Evolutionary conservation across 2,888 invertebrate genomes (phyloP).

Genomic region (Drosophila picticornis): DNA sequence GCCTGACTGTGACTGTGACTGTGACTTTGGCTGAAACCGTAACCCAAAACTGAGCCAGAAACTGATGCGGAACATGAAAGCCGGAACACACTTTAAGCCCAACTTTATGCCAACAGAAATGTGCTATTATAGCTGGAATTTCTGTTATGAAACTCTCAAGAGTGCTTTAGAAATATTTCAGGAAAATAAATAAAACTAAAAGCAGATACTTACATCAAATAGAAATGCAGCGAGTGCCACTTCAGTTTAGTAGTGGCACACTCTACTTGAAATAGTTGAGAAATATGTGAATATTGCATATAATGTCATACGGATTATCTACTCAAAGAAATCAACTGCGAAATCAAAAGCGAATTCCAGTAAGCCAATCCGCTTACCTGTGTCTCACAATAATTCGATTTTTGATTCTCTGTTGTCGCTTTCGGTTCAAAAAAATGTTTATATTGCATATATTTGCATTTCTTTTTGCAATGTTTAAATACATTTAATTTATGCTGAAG

Average conservation of each 20-base stretch:
- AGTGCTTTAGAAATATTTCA: constrained; percentile 2
- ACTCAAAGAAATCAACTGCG: neutral
- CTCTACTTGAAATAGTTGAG: neutral
- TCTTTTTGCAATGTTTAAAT: neutral
- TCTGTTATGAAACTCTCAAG: constrained; percentile 18
- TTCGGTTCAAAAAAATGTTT: neutral
- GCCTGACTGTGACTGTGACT: constrained; percentile 19
- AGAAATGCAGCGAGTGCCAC: neutral
- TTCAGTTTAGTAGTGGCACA: neutral
- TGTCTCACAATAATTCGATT: neutral
- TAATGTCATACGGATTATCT: neutral
- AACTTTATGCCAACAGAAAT: constrained; percentile 20
- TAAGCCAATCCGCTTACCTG: neutral
- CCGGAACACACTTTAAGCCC: constrained; percentile 18
- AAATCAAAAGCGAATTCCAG: neutral
- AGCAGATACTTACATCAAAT: neutral
- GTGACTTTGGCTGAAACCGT: constrained; percentile 11
- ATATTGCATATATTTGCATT: neutral
- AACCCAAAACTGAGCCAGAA: constrained; percentile 6
- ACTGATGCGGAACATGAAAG: constrained; percentile 13
- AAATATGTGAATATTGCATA: neutral
- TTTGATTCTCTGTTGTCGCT: neutral
- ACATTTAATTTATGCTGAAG: neutral
- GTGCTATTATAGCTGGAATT: neutral
- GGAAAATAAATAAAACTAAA: constrained; percentile 6